Evolutionary conservation across 2,888 invertebrate species (phyloP).

Genomic region (Ormyrus thymus): DNA sequence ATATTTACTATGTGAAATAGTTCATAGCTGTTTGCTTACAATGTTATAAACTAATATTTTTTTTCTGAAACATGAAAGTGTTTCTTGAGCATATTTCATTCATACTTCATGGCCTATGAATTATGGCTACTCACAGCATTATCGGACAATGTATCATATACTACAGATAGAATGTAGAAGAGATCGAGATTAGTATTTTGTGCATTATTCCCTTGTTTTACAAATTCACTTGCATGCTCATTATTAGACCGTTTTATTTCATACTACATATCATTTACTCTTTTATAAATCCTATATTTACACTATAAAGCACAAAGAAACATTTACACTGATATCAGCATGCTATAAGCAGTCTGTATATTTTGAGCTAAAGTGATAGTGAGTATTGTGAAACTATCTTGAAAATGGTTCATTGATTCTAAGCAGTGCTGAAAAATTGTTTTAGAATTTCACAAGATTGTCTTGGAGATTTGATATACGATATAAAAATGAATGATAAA

Average conservation of each 20-base stretch:
- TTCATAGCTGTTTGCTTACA: conserved; percentile 39
- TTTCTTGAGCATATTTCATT: conserved; percentile 17
- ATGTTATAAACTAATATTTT: conserved; percentile 43
- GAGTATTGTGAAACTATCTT: conserved; percentile 18
- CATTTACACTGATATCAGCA: conserved; percentile 41
- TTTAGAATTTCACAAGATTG: background rate
- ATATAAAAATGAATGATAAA: background rate
- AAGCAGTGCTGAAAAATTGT: conserved; percentile 10
- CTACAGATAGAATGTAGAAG: conserved; percentile 39
- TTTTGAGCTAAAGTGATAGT: conserved; percentile 38
- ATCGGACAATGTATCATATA: conserved; percentile 46
- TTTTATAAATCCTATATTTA: conserved; percentile 50
- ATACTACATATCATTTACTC: conserved; percentile 29
- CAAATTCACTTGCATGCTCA: conserved; percentile 38
- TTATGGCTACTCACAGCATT: conserved; percentile 55
- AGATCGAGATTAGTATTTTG: conserved; percentile 46
- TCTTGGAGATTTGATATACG: background rate
- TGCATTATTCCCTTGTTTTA: conserved; percentile 25
- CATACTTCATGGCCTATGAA: conserved; percentile 35
- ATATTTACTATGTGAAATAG: conserved; percentile 21
- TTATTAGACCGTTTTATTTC: conserved; percentile 44
- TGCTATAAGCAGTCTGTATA: conserved; percentile 38
- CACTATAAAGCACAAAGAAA: conserved; percentile 54
- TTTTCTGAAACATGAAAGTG: conserved; percentile 8
- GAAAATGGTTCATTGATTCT: conserved; percentile 17